Evolutionary conservation across 2,113 vertebrate species (phyloP), one percentile per base, ranked within the genome.

Genomic region (Oncorhynchus kisutch): DNA sequence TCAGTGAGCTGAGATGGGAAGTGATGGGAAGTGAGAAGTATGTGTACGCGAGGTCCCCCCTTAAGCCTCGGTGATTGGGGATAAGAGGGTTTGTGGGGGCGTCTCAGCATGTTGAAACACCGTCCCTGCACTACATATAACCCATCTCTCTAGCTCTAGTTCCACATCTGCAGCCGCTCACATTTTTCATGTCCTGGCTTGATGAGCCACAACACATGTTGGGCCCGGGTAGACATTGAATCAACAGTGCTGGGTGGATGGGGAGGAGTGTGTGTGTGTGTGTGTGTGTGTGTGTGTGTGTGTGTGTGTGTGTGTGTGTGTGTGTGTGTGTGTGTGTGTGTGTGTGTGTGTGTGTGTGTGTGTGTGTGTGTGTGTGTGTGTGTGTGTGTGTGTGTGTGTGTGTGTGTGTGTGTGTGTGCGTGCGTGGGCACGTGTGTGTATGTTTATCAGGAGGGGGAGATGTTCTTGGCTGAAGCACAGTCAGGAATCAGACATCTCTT

Each of bases 151-250:
- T 18, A 27, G 8, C 66, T 68, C 67, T 1, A n/a, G 20, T 39
- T 49, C 68, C 34, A 91, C 91, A 91, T 91, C 90, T 92, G 90
- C 84, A 89, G 85, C 71, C 85, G 83, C 87, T 91, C 89, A 92
- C 67, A 89, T 84, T 92, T 91, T 92, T 89, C 89, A 89, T 89
- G 88, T 92, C 88, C 84, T 84, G 82, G 76, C 79, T 81, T 88
- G 90, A 92, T 91, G 89, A 91, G 84, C 86, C 78, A 82, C 87
- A 90, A 87, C 90, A 90, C 85, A 89, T 89, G 90, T 90, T 84
- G 78, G 74, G 79, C 72, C 75, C 79, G 72, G 78, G 74, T 39
- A 51, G 70, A 73, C 20, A 24, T 27, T 70, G 74, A 72, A 76
- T 76, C 78, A 75, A 54, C 45, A 25, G 11, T 45, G 60, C 51